Conservation (phyloP, 2,888 invertebrate genomes). For the Ctenicera cuprea region DNA sequence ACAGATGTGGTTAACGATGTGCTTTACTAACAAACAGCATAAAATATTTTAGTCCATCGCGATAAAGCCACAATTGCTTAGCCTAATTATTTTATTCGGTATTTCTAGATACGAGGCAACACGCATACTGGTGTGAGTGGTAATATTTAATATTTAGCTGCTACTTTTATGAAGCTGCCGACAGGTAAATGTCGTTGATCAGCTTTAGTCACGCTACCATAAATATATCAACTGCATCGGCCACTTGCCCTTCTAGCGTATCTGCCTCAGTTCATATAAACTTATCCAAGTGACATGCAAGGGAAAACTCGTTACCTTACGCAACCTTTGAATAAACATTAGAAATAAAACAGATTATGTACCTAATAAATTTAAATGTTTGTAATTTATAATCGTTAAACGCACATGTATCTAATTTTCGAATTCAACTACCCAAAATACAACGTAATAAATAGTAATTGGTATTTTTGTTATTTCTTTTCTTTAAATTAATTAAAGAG, state of each 20-base stretch:
- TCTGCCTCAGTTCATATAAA: conserved; percentile 43
- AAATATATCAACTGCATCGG: conserved; percentile 63
- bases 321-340: conserved; percentile 16
- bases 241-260: conserved; percentile 66
- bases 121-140: conserved; percentile 52
- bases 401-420: conserved; percentile 1
- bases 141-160: conserved; percentile 63
- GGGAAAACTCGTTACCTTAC: conserved; percentile 35
- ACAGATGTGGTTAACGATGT: not conserved
- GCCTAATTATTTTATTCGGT: conserved; percentile 51
- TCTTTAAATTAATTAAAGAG: too few species aligned
- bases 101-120: conserved; percentile 47
- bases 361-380: too few species aligned
- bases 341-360: conserved; percentile 12
- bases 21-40: not conserved
- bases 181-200: conserved; percentile 67
- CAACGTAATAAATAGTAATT: too few species aligned
- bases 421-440: too few species aligned
- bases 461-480: too few species aligned
- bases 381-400: conserved; percentile 4
- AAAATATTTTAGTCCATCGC: conserved; percentile 32
- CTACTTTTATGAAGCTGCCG: conserved; percentile 65
- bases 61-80: conserved; percentile 44
- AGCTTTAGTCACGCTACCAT: conserved; percentile 64
- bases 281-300: conserved; percentile 46